Percentiles rank a stretch among this genome's conserved stretches.
Conservation (phyloP, 2,113 vertebrate species). For the Mohoua ochrocephala region DNA sequence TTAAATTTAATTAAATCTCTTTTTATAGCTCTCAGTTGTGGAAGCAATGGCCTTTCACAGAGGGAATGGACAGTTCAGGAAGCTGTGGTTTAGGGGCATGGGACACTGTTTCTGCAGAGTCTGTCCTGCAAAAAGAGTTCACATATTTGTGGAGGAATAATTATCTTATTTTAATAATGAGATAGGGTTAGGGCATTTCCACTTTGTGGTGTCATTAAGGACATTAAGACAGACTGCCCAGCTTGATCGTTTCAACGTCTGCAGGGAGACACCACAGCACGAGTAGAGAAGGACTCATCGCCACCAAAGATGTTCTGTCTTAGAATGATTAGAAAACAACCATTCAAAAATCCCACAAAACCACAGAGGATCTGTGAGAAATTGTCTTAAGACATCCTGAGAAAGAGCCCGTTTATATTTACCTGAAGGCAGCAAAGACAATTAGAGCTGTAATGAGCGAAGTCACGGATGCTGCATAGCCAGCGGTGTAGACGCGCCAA, state of each 20-base stretch:
- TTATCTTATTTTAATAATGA: neutral
- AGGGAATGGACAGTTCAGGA: neutral
- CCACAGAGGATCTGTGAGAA: neutral
- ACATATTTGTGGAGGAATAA: neutral
- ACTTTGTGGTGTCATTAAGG: neutral
- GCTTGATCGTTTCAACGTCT: neutral
- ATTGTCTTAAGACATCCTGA: neutral
- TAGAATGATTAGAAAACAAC: neutral
- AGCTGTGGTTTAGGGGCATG: neutral
- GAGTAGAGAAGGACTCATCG: neutral
- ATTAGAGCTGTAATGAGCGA: constrained; percentile 67
- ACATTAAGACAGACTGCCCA: neutral
- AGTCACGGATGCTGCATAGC: constrained; percentile 71
- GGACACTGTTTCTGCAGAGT: neutral
- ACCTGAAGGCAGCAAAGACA: constrained; percentile 71
- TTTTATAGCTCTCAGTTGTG: neutral
- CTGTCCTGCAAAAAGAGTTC: neutral
- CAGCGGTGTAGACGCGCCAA: constrained; percentile 72
- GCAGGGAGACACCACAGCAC: neutral
- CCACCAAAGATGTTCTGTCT: neutral
- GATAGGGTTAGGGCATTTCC: neutral
- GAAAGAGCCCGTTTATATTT: neutral
- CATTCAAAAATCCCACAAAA: neutral
- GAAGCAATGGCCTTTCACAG: neutral
- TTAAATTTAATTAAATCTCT: neutral